phyloP scores from a whole-genome alignment of 2,113 vertebrate species.

The Passer montanus region DNA sequence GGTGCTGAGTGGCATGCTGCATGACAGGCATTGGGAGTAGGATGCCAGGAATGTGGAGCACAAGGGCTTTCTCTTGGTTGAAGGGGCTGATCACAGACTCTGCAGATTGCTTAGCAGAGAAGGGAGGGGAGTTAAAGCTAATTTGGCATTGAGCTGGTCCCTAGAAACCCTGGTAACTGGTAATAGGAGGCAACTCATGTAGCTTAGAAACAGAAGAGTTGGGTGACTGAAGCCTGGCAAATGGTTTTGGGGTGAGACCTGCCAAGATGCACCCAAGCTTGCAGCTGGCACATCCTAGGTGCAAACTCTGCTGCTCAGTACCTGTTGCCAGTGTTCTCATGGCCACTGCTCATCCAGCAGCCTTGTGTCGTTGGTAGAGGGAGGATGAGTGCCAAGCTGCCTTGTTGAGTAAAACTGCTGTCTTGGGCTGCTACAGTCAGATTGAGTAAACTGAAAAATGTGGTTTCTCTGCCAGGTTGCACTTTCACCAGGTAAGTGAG shows the following conservation, averaged over 20 bases:
- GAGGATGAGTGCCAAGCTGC: not conserved
- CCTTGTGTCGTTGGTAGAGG: fast-evolving
- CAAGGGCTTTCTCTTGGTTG: constrained; percentile 24
- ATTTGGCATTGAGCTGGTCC: not conserved
- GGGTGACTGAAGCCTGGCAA: not conserved
- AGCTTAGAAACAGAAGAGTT: not conserved
- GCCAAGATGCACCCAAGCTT: not conserved
- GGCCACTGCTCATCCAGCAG: not conserved
- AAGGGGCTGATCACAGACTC: not conserved
- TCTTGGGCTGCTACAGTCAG: not conserved
- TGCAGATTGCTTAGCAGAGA: not conserved
- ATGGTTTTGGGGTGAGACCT: not conserved
- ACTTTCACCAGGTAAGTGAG: not conserved
- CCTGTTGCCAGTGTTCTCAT: not conserved
- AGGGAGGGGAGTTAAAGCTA: not conserved
- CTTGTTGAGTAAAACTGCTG: not conserved
- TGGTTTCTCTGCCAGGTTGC: not conserved
- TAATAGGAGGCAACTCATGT: not conserved
- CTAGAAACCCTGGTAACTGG: not conserved
- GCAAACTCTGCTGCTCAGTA: fast-evolving
- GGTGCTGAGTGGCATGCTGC: constrained; percentile 44
- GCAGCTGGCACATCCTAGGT: not conserved
- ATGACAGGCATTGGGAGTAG: constrained; percentile 16
- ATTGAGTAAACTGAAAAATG: not conserved
- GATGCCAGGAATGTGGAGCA: constrained; percentile 33